Base-by-base conservation (phyloP, 2,888 invertebrate genomes). In the Oscheius sp. region DNA sequence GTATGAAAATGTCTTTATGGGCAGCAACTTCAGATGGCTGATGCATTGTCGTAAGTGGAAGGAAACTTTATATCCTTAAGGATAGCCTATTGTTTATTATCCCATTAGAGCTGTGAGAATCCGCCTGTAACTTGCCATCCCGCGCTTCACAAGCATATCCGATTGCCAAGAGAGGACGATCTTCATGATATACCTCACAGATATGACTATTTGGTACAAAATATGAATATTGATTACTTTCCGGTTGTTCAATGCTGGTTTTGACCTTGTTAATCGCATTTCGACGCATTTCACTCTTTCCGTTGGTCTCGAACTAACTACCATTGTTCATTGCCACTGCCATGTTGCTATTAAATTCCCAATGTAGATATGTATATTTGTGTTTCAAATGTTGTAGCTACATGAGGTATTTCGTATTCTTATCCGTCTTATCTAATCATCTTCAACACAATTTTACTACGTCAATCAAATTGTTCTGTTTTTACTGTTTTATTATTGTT, bases 101-200 rank as follows among this genome's bases (percentile, higher is more conserved):
- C 59, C 59, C 59, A 59, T 59, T 59, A 59, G 59, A 26, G 44
- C 59, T 17, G 17, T 41, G 44, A n/a, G 44, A 59, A 44, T 26
- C 26, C 41, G 59, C 59, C 59, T 59, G 59, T 59, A 59, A 59
- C 41, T 59, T 59, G 59, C 59, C 59, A 59, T 41, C 44, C 59
- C 41, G 41, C 59, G 44, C 59, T 59, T 59, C 59, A 44, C 59
- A 59, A 45, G 59, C 59, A 59, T 59, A 59, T 59, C 59, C 59
- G 59, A 59, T 59, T 59, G 59, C 59, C 17, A 22, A 41, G 36
- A 36, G 8, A 36, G 5, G 41, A 41, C n/a, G 41, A 12, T 41
- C 36, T 36, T 36, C 36, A 36, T 14, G 20, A 41, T 41, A 9
- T 12, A 36, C 38, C 9, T 36, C 9, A 36, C 38, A 9, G 9